A percentile compares a stretch with the other conserved stretches of the same genome.
phyloP scores from a whole-genome alignment of 2,797 vertebrate genomes.

The Sebastes goodei region DNA sequence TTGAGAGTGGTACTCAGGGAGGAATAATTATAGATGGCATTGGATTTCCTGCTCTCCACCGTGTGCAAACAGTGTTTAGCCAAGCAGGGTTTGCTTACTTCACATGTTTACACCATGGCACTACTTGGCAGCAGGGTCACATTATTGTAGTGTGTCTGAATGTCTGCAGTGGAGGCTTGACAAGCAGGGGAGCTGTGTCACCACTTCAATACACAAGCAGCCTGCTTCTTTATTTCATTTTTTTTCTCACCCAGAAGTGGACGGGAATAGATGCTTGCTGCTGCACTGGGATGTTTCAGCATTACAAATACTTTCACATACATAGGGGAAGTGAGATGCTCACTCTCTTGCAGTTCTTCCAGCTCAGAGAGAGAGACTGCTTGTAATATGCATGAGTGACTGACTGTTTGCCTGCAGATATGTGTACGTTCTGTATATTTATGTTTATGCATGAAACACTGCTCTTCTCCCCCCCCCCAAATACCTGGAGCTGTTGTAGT shows the following conservation, averaged over 20 bases:
- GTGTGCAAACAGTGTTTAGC: slow-evolving; percentile 65
- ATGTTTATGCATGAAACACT: slow-evolving; percentile 25
- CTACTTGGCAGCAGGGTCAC: slow-evolving; percentile 38
- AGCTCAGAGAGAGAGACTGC: neutral
- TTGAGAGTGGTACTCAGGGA: slow-evolving; percentile 50
- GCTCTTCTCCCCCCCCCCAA: neutral
- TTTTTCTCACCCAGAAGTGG: neutral
- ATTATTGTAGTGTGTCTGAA: slow-evolving; percentile 39
- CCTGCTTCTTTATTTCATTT: neutral
- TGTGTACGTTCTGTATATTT: neutral
- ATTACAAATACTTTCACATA: slow-evolving; percentile 2
- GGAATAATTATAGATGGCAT: slow-evolving; percentile 73
- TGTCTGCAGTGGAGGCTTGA: slow-evolving; percentile 9
- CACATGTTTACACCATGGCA: slow-evolving; percentile 57
- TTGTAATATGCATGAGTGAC: slow-evolving; percentile 15
- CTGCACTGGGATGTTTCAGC: neutral
- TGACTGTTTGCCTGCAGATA: slow-evolving; percentile 12
- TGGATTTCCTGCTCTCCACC: slow-evolving; percentile 64
- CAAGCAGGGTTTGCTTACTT: slow-evolving; percentile 49
- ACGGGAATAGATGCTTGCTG: neutral
- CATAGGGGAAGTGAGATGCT: neutral
- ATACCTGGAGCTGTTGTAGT: slow-evolving; percentile 44
- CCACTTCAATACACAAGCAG: neutral
- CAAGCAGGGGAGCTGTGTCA: neutral
- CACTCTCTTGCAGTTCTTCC: neutral